These are phyloP conservation scores for Cryptocephalus primarius DNA, from an alignment of 2,888 invertebrate genomes.

Conservation along the genomic window DNA sequence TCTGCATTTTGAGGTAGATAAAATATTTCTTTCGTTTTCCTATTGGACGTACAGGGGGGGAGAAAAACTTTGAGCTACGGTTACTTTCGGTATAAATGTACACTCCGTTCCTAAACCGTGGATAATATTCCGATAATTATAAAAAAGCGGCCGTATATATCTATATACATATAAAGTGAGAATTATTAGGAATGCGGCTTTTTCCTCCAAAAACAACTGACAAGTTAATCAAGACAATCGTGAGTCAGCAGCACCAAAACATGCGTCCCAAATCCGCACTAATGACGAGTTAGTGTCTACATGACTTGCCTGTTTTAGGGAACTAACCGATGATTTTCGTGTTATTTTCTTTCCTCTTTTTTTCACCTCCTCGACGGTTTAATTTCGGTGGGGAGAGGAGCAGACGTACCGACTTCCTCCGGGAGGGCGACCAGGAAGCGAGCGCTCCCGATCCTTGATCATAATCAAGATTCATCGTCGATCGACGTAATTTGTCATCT, in stretches of 20 bases:
- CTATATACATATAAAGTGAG: conserved; percentile 13
- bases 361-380: too few relatives aligned
- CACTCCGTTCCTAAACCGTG: conserved; percentile 14
- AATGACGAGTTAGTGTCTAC: conserved; percentile 30
- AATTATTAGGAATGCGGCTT: conserved; percentile 30
- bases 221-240: conserved; percentile 35
- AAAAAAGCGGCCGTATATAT: conserved; percentile 16
- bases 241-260: conserved; percentile 33
- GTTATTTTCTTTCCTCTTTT: background rate
- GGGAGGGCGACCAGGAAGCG: too few relatives aligned
- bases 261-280: conserved; percentile 33
- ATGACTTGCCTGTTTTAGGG: conserved; percentile 25
- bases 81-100: too few relatives aligned
- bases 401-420: too few relatives aligned
- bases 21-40: too few relatives aligned
- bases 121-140: conserved; percentile 26
- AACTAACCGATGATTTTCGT: conserved; percentile 10
- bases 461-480: too few relatives aligned
- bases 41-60: too few relatives aligned
- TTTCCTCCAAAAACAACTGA: conserved; percentile 35
- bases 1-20: too few relatives aligned
- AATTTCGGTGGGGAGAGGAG: too few relatives aligned
- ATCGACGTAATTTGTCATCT: too few relatives aligned
- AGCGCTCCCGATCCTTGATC: too few relatives aligned
- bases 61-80: too few relatives aligned